Conservation (phyloP, 1,140 invertebrate species). For the Ips typographus region DNA sequence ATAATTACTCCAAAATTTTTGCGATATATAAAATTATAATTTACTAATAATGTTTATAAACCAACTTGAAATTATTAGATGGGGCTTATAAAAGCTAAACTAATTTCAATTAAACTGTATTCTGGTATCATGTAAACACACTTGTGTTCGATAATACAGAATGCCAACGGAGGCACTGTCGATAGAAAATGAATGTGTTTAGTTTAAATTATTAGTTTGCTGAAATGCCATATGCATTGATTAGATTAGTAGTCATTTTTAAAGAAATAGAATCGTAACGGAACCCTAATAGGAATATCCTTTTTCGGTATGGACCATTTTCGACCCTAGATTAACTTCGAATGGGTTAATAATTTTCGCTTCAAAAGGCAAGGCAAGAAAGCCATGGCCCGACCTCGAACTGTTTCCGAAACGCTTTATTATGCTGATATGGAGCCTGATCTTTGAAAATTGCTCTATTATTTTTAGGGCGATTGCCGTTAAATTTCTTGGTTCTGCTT, state of each 20-base stretch:
- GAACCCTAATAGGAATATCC: conserved; percentile 30
- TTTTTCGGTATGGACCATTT: conserved; percentile 30
- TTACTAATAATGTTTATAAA: too few relatives aligned
- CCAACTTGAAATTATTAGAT: too few relatives aligned
- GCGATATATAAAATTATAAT: too few relatives aligned
- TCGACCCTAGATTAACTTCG: conserved; percentile 33
- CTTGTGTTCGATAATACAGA: too few relatives aligned
- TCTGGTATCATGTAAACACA: too few relatives aligned
- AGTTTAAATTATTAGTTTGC: too few relatives aligned
- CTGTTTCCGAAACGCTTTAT: conserved; percentile 27
- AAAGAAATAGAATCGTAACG: conserved; percentile 12
- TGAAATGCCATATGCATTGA: too few relatives aligned
- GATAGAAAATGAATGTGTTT: too few relatives aligned
- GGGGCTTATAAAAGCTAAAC: too few relatives aligned
- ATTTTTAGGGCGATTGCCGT: conserved; percentile 13
- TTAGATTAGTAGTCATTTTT: background rate
- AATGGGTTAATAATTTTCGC: conserved; percentile 33
- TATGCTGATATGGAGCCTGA: conserved; percentile 25
- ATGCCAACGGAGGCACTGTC: too few relatives aligned
- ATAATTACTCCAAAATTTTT: too few relatives aligned
- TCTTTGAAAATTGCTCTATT: conserved; percentile 29
- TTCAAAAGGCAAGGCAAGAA: conserved; percentile 27
- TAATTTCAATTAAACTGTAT: too few relatives aligned
- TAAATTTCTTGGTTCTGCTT: conserved; percentile 1
- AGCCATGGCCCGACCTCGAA: conserved; percentile 20